Conservation (phyloP, 2,888 invertebrate genomes). For the Monochamus alternatus region DNA sequence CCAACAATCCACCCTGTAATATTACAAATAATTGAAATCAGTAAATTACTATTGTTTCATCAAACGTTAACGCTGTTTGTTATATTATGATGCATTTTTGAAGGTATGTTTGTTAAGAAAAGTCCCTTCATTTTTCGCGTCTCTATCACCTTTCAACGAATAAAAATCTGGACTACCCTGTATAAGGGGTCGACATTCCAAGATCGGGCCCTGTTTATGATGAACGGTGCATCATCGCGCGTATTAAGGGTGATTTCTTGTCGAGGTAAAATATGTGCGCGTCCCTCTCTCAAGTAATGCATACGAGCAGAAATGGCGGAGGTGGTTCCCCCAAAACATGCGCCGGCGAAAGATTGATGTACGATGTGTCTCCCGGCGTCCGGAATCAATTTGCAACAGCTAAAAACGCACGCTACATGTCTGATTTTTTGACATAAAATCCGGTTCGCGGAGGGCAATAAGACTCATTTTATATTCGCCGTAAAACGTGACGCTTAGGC, state of each 20-base stretch:
- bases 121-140: too few species aligned
- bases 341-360: constrained; percentile 20
- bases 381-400: constrained; percentile 26
- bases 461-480: constrained; percentile 37
- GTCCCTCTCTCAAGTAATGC: background rate
- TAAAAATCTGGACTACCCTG: too few species aligned
- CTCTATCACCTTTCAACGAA: too few species aligned
- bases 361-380: constrained; percentile 14
- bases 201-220: too few species aligned
- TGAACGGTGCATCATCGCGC: background rate
- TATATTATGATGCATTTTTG: too few species aligned
- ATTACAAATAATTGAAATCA: too few species aligned
- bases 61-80: too few species aligned
- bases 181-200: too few species aligned
- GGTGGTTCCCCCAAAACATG: constrained; percentile 18
- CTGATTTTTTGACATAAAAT: constrained; percentile 31
- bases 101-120: too few species aligned
- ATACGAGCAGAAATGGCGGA: constrained; percentile 1
- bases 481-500: constrained; percentile 39
- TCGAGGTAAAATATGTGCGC: constrained; percentile 9
- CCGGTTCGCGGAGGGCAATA: constrained; percentile 29
- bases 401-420: constrained; percentile 28
- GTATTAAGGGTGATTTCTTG: background rate
- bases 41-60: too few species aligned
- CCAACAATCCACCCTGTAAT: too few species aligned